A percentile compares a stretch with the other conserved stretches of the same genome.
These are phyloP conservation scores for Clarias laeviceps DNA, from an alignment of 2,797 vertebrate genomes.

Conservation along the genomic window DNA sequence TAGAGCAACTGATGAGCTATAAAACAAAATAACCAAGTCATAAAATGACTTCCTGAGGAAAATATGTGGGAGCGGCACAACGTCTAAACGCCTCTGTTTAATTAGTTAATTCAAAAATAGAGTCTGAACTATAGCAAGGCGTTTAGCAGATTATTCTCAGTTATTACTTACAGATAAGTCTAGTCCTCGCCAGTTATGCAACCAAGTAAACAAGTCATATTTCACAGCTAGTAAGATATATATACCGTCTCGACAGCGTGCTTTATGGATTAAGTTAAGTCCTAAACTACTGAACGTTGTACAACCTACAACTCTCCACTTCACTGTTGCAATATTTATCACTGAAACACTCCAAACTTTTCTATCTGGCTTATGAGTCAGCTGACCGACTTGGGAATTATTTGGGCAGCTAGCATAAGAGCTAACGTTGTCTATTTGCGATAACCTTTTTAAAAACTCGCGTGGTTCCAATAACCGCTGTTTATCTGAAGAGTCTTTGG, in stretches of 20 bases:
- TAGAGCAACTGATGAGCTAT: neutral
- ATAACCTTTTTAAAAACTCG: neutral
- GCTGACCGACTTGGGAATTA: constrained; percentile 38
- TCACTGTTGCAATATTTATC: neutral
- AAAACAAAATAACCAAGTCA: neutral
- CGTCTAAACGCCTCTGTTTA: neutral
- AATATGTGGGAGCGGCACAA: constrained; percentile 24
- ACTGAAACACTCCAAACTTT: constrained; percentile 19
- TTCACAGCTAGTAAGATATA: neutral
- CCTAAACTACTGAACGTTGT: neutral
- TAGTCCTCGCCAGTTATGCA: neutral
- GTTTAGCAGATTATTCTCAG: too few relatives aligned
- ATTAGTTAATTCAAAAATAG: neutral
- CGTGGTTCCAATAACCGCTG: too few relatives aligned
- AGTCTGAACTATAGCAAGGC: too few relatives aligned
- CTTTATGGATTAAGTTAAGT: neutral
- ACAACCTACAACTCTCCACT: neutral
- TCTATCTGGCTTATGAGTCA: constrained; percentile 19
- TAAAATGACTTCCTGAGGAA: constrained; percentile 38
- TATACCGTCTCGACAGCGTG: neutral
- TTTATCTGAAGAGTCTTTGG: neutral
- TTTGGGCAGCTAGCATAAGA: constrained; percentile 55
- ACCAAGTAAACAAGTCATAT: constrained; percentile 5
- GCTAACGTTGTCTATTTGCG: constrained; percentile 39
- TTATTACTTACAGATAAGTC: neutral